These are phyloP conservation scores for Holothuria leucospilota DNA, from an alignment of 53 echinoderm and acorn worm species.

Conservation along the genomic window DNA sequence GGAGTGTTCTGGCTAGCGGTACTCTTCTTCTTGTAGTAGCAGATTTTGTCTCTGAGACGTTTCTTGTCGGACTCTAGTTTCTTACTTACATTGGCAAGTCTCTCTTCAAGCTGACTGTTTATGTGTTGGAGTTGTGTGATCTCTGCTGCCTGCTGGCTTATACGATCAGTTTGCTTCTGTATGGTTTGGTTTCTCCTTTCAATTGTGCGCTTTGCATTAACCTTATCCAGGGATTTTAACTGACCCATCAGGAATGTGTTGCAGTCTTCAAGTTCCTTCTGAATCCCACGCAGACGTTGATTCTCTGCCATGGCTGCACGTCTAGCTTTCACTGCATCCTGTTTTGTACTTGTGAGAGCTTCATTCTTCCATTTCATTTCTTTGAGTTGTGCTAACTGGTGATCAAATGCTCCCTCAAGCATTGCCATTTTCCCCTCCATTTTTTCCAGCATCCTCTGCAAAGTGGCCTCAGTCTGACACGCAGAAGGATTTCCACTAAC, in stretches of 20 bases:
- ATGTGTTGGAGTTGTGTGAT: background rate
- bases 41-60: slow-evolving; percentile 7
- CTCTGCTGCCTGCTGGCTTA: background rate
- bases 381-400: background rate
- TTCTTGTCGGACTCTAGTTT: background rate
- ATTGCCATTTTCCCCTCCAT: slow-evolving; percentile 5
- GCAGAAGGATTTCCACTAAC: too few relatives aligned
- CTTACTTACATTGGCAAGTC: background rate
- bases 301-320: background rate
- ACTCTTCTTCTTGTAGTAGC: slow-evolving; percentile 11
- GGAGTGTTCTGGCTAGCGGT: background rate
- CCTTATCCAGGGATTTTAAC: slow-evolving; percentile 12
- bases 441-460: slow-evolving; percentile 11
- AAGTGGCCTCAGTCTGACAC: too few relatives aligned
- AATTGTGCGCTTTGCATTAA: background rate
- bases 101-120: slow-evolving; percentile 8
- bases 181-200: background rate
- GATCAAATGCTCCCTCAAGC: slow-evolving; percentile 17
- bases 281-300: background rate
- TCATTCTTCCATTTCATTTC: background rate
- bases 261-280: background rate
- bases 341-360: slow-evolving; percentile 6
- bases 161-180: background rate
- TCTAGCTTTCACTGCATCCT: background rate
- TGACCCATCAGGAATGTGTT: slow-evolving; percentile 9